Conservation (phyloP, 2,113 vertebrate genomes). For the Scomber japonicus region DNA sequence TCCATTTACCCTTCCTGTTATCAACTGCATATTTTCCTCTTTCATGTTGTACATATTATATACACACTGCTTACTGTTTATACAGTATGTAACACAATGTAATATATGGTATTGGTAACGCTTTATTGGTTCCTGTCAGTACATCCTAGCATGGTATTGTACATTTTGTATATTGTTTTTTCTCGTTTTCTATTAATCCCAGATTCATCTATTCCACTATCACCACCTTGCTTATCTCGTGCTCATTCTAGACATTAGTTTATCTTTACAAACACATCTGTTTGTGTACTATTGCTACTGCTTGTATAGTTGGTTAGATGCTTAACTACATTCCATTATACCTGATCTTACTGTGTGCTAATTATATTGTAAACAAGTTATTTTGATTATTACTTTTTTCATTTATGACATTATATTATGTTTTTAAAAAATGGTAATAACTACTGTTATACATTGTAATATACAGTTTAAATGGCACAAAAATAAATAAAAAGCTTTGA, state of each 20-base stretch:
- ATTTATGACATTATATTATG: neutral
- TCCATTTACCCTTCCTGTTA: neutral
- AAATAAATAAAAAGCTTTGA: conserved; percentile 16
- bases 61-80: neutral
- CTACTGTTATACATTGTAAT: neutral
- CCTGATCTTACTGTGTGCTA: neutral
- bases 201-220: neutral
- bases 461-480: neutral
- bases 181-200: neutral
- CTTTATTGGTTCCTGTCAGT: neutral
- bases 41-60: neutral
- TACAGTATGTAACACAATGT: neutral
- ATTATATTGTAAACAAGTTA: neutral
- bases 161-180: neutral
- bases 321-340: neutral
- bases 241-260: neutral
- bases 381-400: neutral
- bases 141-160: neutral
- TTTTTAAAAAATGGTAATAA: neutral
- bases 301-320: neutral
- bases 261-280: neutral
- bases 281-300: neutral
- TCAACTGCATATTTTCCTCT: neutral
- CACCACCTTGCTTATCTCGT: neutral
- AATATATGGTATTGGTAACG: neutral